phyloP scores from a whole-genome alignment of 2,113 vertebrate genomes.

The Pomatorhinus ruficollis region DNA sequence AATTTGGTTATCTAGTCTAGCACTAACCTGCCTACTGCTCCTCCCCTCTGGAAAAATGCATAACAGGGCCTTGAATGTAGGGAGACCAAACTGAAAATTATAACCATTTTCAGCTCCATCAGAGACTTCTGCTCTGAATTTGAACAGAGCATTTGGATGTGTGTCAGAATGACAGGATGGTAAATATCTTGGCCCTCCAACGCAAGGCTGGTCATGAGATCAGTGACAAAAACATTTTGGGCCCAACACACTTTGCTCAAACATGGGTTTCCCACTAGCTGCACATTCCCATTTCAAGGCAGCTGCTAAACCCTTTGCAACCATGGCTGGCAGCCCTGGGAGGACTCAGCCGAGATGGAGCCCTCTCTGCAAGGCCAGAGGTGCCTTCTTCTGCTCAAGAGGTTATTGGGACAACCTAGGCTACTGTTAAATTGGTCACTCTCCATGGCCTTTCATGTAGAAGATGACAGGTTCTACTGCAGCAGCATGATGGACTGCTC shows the following conservation, averaged over 20 bases:
- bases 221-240: background rate
- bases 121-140: background rate
- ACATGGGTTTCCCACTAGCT: background rate
- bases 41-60: background rate
- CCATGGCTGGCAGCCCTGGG: background rate
- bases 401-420: rapidly evolving
- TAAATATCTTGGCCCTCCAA: background rate
- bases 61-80: background rate
- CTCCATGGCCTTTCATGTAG: rapidly evolving
- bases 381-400: background rate
- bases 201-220: background rate
- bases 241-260: background rate
- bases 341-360: background rate
- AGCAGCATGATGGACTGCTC: background rate
- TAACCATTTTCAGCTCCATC: background rate
- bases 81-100: background rate
- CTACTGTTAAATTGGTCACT: background rate
- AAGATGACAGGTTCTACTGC: rapidly evolving
- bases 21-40: background rate
- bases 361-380: background rate
- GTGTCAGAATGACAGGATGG: background rate
- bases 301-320: background rate
- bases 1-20: background rate
- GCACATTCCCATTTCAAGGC: background rate
- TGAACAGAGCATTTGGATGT: background rate